These are phyloP conservation scores for Melinopterus prodromus DNA, from an alignment of 2,888 invertebrate species.

Conservation along the genomic window DNA sequence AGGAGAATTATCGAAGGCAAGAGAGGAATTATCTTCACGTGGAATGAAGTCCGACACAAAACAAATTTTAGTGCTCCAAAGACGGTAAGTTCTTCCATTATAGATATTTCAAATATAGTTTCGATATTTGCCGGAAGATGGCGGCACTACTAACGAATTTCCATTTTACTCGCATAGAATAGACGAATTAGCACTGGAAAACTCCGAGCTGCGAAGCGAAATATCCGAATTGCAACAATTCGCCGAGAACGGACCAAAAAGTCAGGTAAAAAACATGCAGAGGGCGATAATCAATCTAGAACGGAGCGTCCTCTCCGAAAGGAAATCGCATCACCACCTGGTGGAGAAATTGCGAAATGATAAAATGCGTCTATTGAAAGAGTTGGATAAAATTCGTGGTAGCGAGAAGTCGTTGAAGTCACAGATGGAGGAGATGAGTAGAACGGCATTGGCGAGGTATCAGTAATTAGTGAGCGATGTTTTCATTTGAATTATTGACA, in stretches of 20 bases:
- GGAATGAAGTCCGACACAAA: conserved; percentile 26
- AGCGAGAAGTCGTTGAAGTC: conserved; percentile 47
- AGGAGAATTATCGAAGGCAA: conserved; percentile 59
- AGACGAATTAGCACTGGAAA: conserved; percentile 55
- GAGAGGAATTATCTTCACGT: conserved; percentile 46
- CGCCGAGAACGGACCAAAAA: conserved; percentile 44
- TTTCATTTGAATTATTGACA: not conserved
- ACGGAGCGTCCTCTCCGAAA: conserved; percentile 58
- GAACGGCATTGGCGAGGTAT: not conserved
- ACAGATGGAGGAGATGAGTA: conserved; percentile 35
- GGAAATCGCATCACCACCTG: conserved; percentile 58
- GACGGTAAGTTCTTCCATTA: conserved; percentile 31
- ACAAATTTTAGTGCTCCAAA: conserved; percentile 33
- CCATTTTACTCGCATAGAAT: conserved; percentile 45
- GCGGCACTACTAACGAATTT: not conserved
- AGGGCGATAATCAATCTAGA: conserved; percentile 59
- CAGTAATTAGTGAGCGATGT: too few species aligned
- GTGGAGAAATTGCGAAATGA: conserved; percentile 59
- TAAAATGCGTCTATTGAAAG: conserved; percentile 53
- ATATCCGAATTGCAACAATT: conserved; percentile 40
- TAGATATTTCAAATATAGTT: not conserved
- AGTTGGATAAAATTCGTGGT: conserved; percentile 52
- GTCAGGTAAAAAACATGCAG: conserved; percentile 47
- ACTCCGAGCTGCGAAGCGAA: conserved; percentile 52
- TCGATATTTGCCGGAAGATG: not conserved